Conservation (phyloP, 53 echinoderm and acorn worm genomes). For the Henricia sp. region DNA sequence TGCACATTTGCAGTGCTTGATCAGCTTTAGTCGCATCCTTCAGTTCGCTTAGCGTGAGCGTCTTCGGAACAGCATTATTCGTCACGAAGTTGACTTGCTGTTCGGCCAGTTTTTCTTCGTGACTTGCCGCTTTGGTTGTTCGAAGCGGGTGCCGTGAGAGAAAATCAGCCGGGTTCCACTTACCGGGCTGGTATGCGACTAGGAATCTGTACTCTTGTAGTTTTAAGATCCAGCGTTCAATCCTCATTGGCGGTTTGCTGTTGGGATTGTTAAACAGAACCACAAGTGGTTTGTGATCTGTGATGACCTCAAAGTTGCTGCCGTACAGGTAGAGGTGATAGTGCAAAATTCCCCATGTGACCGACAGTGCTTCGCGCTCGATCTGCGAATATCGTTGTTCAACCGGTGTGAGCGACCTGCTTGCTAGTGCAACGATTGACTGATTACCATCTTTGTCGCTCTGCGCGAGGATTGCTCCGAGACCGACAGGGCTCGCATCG, state of each 20-base stretch:
- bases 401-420: constrained; percentile 59
- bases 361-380: constrained; percentile 58
- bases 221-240: constrained; percentile 66
- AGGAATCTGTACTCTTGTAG: constrained; percentile 58
- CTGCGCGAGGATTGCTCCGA: constrained; percentile 43
- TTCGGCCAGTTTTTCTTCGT: constrained; percentile 60
- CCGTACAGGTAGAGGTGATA: constrained; percentile 69
- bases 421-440: constrained; percentile 32
- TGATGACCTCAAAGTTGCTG: constrained; percentile 56
- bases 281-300: constrained; percentile 67
- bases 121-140: constrained; percentile 11
- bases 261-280: constrained; percentile 52
- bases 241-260: constrained; percentile 54
- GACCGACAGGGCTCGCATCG: constrained; percentile 41
- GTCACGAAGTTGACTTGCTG: constrained; percentile 44
- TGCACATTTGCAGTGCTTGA: constrained; percentile 48
- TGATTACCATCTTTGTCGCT: not conserved
- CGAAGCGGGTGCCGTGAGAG: constrained; percentile 63
- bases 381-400: constrained; percentile 75
- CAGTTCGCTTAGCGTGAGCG: constrained; percentile 29
- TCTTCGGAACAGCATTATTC: constrained; percentile 43
- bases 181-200: constrained; percentile 43
- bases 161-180: constrained; percentile 74
- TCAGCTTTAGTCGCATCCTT: constrained; percentile 38
- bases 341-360: constrained; percentile 62